Evolutionary conservation across 2,888 invertebrate species (phyloP).

Genomic region (Octodonta nipae): DNA sequence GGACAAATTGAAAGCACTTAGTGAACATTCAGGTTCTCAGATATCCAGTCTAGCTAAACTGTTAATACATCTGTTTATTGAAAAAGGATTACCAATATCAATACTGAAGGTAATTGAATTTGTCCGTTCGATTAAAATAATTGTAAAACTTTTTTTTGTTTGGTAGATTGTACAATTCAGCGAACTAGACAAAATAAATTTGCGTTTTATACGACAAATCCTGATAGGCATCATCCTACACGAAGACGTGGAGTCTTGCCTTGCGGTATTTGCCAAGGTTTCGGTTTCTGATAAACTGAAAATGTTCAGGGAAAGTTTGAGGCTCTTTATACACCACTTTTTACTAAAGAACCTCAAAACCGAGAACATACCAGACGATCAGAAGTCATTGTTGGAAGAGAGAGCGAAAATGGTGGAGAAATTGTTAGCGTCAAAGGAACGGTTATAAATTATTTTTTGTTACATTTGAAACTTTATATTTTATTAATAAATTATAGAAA

Average conservation of each 20-base stretch:
- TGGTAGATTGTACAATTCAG: slow-evolving; percentile 71
- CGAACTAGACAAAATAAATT: slow-evolving; percentile 64
- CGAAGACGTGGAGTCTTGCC: slow-evolving; percentile 44
- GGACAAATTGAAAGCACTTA: slow-evolving; percentile 79
- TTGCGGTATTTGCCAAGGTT: slow-evolving; percentile 59
- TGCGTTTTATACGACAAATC: slow-evolving; percentile 68
- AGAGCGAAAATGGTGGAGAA: slow-evolving; percentile 54
- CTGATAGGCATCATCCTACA: slow-evolving; percentile 60
- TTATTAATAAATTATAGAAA: no score
- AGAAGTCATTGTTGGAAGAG: slow-evolving; percentile 39
- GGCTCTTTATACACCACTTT: slow-evolving; percentile 79
- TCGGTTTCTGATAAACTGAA: slow-evolving; percentile 60
- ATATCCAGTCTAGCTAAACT: slow-evolving; percentile 66
- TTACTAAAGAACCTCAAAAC: slow-evolving; percentile 51
- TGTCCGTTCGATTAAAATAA: not conserved
- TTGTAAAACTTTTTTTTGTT: slow-evolving; percentile 10
- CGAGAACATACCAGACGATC: slow-evolving; percentile 34
- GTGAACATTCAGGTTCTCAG: slow-evolving; percentile 47
- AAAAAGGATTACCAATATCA: slow-evolving; percentile 65
- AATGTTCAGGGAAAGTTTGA: slow-evolving; percentile 68
- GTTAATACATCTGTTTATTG: slow-evolving; percentile 62
- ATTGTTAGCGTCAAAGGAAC: slow-evolving; percentile 36
- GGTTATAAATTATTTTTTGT: slow-evolving; percentile 3
- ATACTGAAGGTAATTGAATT: slow-evolving; percentile 58
- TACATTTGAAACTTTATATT: not conserved